A percentile compares a stretch with the other conserved stretches of the same genome.
These are phyloP conservation scores for Bombus fervidus DNA, from an alignment of 1,140 invertebrate species.

Conservation along the genomic window DNA sequence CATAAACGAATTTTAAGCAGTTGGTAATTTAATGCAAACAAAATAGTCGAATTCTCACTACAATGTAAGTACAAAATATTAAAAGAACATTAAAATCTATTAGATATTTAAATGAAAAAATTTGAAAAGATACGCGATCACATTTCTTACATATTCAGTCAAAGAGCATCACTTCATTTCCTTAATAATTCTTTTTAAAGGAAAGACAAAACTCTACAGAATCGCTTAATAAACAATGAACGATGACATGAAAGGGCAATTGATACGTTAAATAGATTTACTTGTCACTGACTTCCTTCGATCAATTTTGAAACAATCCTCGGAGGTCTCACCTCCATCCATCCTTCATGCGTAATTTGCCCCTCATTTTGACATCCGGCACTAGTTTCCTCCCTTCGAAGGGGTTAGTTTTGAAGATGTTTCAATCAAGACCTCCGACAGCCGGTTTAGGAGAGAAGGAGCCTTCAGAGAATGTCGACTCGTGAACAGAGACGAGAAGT, in stretches of 20 bases:
- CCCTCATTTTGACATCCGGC: slow-evolving; percentile 41
- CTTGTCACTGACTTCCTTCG: not conserved
- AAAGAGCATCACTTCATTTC: not conserved
- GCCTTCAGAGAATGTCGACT: slow-evolving; percentile 17
- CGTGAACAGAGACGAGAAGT: slow-evolving; percentile 38
- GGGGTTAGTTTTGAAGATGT: slow-evolving; percentile 51
- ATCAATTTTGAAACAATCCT: slow-evolving; percentile 15
- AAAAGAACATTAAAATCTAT: not conserved
- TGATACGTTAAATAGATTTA: not conserved
- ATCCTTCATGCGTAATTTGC: slow-evolving; percentile 44
- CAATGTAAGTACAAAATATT: not conserved
- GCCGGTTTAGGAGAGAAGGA: slow-evolving; percentile 15
- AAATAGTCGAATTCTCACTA: too few relatives aligned
- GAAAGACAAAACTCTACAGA: not conserved
- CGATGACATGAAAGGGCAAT: not conserved
- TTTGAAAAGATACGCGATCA: not conserved
- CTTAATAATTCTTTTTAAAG: not conserved
- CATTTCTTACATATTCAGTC: too few relatives aligned
- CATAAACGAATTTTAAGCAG: too few relatives aligned
- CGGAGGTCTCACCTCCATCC: not conserved
- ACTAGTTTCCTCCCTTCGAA: slow-evolving; percentile 27
- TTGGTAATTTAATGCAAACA: too few relatives aligned
- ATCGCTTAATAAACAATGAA: not conserved
- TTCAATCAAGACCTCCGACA: slow-evolving; percentile 50
- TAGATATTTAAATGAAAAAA: not conserved